Conservation (phyloP, 2,888 invertebrate genomes). For the Ichneumoninae sp. region DNA sequence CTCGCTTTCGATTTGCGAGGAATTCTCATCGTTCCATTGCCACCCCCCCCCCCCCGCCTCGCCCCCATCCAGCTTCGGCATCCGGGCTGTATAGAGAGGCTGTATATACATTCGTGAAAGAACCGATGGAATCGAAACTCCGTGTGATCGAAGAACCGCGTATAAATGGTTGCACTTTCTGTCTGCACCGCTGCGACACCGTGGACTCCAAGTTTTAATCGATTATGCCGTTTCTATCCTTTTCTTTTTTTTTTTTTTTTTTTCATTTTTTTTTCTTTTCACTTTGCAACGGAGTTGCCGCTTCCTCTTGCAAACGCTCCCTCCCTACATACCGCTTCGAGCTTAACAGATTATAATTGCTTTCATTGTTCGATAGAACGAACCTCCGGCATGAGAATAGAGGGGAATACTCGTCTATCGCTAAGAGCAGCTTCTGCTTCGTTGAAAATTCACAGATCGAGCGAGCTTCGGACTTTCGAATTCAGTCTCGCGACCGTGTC, state of each 20-base stretch:
- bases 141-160: slow-evolving; percentile 48
- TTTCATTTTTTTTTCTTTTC: background rate
- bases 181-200: slow-evolving; percentile 27
- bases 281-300: background rate
- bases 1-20: slow-evolving; percentile 55
- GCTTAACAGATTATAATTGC: slow-evolving; percentile 37
- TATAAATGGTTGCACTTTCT: slow-evolving; percentile 39
- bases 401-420: slow-evolving; percentile 11
- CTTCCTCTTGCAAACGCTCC: background rate
- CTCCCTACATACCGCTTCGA: background rate
- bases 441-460: background rate
- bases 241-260: background rate
- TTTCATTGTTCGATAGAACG: slow-evolving; percentile 39
- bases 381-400: slow-evolving; percentile 15
- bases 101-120: background rate
- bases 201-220: slow-evolving; percentile 42
- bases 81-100: background rate
- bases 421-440: background rate
- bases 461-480: background rate
- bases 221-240: slow-evolving; percentile 42
- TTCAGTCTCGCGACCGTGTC: background rate
- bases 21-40: slow-evolving; percentile 56
- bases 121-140: slow-evolving; percentile 43
- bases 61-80: background rate
- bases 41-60: background rate